Evolutionary conservation across 2,888 invertebrate species (phyloP).

Genomic region (Leptopilina syphax): DNA sequence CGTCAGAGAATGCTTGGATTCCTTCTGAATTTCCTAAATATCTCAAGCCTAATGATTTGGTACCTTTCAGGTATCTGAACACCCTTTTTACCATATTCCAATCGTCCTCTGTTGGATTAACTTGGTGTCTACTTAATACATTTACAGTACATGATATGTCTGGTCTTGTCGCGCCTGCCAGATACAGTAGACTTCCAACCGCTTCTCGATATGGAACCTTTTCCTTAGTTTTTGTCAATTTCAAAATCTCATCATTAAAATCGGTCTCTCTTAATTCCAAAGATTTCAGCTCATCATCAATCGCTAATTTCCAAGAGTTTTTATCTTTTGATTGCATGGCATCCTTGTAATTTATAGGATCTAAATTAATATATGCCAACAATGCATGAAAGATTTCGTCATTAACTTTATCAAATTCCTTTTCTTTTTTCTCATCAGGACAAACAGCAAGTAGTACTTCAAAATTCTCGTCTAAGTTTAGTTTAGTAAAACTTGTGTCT

Average conservation of each 20-base stretch:
- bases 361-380: slow-evolving; percentile 40
- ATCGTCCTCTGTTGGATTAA: not conserved
- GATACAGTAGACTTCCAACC: not conserved
- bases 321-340: slow-evolving; percentile 44
- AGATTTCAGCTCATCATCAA: slow-evolving; percentile 51
- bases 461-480: not conserved
- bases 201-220: not conserved
- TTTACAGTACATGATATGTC: not conserved
- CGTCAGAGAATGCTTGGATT: not conserved
- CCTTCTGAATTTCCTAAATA: not conserved
- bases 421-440: not conserved
- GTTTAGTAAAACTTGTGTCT: not conserved
- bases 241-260: not conserved
- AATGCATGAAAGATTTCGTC: slow-evolving; percentile 42
- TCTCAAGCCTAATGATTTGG: not conserved
- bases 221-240: not conserved
- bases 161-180: not conserved
- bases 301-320: slow-evolving; percentile 45
- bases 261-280: slow-evolving; percentile 35
- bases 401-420: not conserved
- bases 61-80: not conserved
- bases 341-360: slow-evolving; percentile 45
- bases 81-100: not conserved
- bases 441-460: not conserved
- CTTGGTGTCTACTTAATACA: slow-evolving; percentile 2